phyloP scores from a whole-genome alignment of 37 sponge, comb jelly and placozoan genomes.

The Halichondria panicea region DNA sequence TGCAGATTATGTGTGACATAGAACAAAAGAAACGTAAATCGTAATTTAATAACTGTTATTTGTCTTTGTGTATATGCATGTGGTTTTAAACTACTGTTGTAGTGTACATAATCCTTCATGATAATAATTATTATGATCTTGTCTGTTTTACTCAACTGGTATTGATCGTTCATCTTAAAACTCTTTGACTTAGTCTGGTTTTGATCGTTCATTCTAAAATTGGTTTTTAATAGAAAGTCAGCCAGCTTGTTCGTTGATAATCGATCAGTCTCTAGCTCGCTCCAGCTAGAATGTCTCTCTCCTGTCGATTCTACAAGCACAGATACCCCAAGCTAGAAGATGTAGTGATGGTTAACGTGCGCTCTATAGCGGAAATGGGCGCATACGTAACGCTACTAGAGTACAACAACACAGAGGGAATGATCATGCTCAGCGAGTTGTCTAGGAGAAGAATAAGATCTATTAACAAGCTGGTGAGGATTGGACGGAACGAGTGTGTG shows the following conservation, averaged over 20 bases:
- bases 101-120: too few relatives aligned
- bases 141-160: too few relatives aligned
- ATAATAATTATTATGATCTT: too few relatives aligned
- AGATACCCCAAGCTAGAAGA: conserved; percentile 95
- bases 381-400: conserved; percentile 95
- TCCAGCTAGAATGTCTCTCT: conserved; percentile 29
- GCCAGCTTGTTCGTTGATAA: too few relatives aligned
- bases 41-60: too few relatives aligned
- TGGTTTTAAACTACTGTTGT: too few relatives aligned
- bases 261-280: too few relatives aligned
- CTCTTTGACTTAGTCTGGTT: too few relatives aligned
- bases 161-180: too few relatives aligned
- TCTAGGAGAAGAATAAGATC: conserved; percentile 93
- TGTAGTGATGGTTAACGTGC: conserved; percentile 98
- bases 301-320: conserved; percentile 62
- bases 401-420: conserved; percentile 96
- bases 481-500: conserved; percentile 98
- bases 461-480: conserved; percentile 93
- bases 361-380: conserved; percentile 95
- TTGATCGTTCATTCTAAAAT: too few relatives aligned
- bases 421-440: conserved; percentile 98
- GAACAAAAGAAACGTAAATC: conserved; percentile 2
- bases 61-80: background rate
- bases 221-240: too few relatives aligned
- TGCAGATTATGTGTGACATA: conserved; percentile 36